These are phyloP conservation scores for Thamnophis sirtalis DNA, from an alignment of 2,113 vertebrate genomes.

Conservation along the genomic window DNA sequence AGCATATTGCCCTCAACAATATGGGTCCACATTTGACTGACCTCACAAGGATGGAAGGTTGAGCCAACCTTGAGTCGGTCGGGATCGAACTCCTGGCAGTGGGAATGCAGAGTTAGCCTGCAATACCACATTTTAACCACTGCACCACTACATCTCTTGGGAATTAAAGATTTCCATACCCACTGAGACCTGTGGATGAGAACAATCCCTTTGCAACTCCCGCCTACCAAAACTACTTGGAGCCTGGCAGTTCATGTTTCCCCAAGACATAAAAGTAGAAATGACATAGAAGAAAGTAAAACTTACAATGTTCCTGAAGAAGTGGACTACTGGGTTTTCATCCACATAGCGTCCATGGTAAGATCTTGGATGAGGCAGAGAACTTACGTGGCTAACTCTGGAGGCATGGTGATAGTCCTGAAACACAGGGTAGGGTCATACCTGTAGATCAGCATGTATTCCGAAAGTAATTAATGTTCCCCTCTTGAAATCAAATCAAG, in stretches of 20 bases:
- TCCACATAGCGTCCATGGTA: constrained; percentile 82
- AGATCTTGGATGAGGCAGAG: constrained; percentile 82
- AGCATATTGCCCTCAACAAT: neutral
- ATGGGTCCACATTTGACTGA: neutral
- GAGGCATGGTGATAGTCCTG: constrained; percentile 72
- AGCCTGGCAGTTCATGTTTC: neutral
- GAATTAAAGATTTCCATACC: neutral
- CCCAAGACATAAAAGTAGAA: neutral
- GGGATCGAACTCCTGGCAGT: neutral
- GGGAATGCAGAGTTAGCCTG: neutral
- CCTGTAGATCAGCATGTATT: neutral
- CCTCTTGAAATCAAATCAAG: neutral
- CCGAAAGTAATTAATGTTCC: rapidly evolving
- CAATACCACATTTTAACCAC: neutral
- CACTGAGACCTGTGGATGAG: neutral
- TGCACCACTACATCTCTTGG: neutral
- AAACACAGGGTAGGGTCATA: constrained; percentile 49
- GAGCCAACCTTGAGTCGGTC: neutral
- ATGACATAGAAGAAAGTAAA: neutral
- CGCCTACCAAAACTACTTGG: neutral
- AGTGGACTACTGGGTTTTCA: constrained; percentile 91
- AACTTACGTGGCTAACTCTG: constrained; percentile 71
- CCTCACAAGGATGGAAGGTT: neutral
- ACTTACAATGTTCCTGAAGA: constrained; percentile 98
- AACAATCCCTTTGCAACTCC: neutral